These are phyloP conservation scores for Saimiri boliviensis DNA, from an alignment of 2,113 vertebrate species.

Conservation along the genomic window DNA sequence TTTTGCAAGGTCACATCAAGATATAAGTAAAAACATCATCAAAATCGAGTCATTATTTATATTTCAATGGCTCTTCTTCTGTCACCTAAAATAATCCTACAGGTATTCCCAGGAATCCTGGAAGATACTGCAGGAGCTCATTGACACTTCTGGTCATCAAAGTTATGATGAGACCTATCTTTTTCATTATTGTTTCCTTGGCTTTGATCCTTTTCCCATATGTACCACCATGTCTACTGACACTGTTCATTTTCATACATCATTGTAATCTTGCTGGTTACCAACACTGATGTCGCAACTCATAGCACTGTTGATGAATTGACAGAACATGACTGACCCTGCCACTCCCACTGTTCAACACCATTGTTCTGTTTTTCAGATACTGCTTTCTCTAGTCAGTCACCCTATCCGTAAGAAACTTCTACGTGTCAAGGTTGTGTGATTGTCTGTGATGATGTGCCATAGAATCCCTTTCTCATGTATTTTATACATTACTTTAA, in stretches of 20 bases:
- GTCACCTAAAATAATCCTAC: not conserved
- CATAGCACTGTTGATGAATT: not conserved
- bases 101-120: not conserved
- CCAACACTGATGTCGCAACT: rapidly evolving
- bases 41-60: not conserved
- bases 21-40: not conserved
- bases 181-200: not conserved
- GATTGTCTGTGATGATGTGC: rapidly evolving
- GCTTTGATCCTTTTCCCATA: not conserved
- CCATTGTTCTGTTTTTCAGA: not conserved
- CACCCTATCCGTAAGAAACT: rapidly evolving
- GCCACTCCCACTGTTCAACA: not conserved
- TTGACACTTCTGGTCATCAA: not conserved
- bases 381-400: not conserved
- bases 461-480: not conserved
- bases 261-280: not conserved
- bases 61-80: not conserved
- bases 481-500: not conserved
- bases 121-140: not conserved
- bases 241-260: not conserved
- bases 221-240: not conserved
- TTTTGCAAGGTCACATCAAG: not conserved
- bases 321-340: not conserved
- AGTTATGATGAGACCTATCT: not conserved
- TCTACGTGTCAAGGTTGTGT: not conserved